phyloP scores from a whole-genome alignment of 2,113 vertebrate species.

The Platanista minor region DNA sequence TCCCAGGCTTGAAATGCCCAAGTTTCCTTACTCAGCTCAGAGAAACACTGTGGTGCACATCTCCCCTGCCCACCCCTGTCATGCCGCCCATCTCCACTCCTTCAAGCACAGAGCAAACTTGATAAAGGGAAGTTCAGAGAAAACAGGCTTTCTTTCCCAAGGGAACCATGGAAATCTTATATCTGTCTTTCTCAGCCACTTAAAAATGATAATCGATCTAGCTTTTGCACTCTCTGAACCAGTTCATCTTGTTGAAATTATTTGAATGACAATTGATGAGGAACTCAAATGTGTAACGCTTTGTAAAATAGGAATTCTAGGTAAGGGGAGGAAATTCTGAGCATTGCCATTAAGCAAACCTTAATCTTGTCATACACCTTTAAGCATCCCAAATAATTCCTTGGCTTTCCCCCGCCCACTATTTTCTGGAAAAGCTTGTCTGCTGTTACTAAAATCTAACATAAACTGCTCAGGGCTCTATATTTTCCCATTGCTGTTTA shows the following conservation, averaged over 20 bases:
- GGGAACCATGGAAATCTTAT: not conserved
- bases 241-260: slow-evolving; percentile 47
- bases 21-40: not conserved
- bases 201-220: slow-evolving; percentile 21
- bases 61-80: too few species aligned
- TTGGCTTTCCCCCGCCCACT: slow-evolving; percentile 49
- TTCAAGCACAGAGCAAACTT: not conserved
- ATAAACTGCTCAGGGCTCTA: slow-evolving; percentile 33
- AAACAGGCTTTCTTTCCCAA: slow-evolving; percentile 39
- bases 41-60: not conserved
- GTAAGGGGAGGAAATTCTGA: slow-evolving; percentile 39
- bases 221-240: not conserved
- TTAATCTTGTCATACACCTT: slow-evolving; percentile 46
- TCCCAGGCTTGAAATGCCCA: not conserved
- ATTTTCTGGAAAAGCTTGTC: slow-evolving; percentile 61
- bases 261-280: slow-evolving; percentile 49
- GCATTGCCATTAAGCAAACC: slow-evolving; percentile 28
- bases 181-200: not conserved
- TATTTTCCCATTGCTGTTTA: slow-evolving; percentile 49
- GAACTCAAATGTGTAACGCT: slow-evolving; percentile 44
- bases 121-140: not conserved
- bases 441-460: slow-evolving; percentile 41
- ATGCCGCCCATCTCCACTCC: not conserved
- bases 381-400: slow-evolving; percentile 49
- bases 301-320: slow-evolving; percentile 46